Evolutionary conservation across 2,888 invertebrate species (phyloP), one percentile per base, ranked within the genome.

Genomic region (Neocrepidodera transversa): DNA sequence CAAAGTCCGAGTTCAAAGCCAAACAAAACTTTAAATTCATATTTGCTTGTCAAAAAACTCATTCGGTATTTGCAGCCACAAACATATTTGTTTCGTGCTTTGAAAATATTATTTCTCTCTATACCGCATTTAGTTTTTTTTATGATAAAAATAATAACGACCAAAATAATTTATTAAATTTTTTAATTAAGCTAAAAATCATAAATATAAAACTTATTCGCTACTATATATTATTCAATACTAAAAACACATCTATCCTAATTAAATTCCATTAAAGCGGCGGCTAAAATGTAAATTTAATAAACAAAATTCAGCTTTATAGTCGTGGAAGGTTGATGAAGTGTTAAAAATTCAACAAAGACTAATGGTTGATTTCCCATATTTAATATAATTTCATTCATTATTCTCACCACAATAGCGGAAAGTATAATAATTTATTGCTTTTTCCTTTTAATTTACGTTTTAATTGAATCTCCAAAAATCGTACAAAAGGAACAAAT

Each of bases 311-410:
- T 45, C 26, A 26, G 13, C 26, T 45, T 45, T 26, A 45, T 13
- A 16, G 14, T 7, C 8, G 10, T 38, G 14, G 8, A 38, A 35
- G 14, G 14, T 35, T 38, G 26, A 45, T 45, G 35, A 53, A 53
- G 43, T 53, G 43, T 35, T 32, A 32, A 53, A 43, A 23, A 43
- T 45, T 23, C 32, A 35, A 45, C 32, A 35, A 53, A 43, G 45
- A 45, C 23, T 45, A 18, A 40, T 38, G 43, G 43, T 35, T 32
- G 14, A 18, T 23, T 45, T 35, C 43, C 32, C 23, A 10, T 2
- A 45, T 23, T 38, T 53, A 38, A 38, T 7, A 45, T 26, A 26
- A 45, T 13, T 42, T 20, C 13, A 23, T 42, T 23, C 42, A 45
- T 45, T 26, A 45, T 45, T 45, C 28, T 26, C 26, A 13, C 16